Evolutionary conservation across 2,888 invertebrate species (phyloP).

Genomic region (Lucinisca nassula): DNA sequence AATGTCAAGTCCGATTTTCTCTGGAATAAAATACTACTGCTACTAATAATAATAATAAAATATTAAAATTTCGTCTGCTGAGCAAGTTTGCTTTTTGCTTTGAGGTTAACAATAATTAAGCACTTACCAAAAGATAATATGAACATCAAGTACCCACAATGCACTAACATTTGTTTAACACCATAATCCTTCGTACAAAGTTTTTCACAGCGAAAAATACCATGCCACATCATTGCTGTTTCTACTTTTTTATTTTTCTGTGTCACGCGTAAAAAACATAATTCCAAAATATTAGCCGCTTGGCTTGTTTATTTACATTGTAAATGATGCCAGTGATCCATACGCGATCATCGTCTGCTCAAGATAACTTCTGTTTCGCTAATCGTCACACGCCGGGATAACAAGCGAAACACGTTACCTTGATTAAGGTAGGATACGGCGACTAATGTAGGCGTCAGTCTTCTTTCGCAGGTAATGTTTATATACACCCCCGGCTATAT

Average conservation of each 20-base stretch:
- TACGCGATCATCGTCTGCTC: background rate
- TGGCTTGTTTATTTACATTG: conserved; percentile 9
- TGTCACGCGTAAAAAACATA: conserved; percentile 10
- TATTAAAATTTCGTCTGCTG: no score
- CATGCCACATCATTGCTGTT: background rate
- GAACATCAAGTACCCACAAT: background rate
- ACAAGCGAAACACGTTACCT: background rate
- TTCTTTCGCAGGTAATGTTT: no score
- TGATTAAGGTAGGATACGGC: background rate
- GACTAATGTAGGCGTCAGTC: background rate
- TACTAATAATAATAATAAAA: no score
- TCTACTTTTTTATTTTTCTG: conserved; percentile 1
- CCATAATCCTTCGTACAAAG: background rate
- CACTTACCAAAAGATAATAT: background rate
- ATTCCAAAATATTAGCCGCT: conserved; percentile 9
- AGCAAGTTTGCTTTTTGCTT: no score
- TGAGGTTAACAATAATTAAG: no score
- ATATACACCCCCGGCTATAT: no score
- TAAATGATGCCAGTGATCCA: background rate
- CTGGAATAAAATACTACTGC: no score
- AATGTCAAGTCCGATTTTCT: no score
- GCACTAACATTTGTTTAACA: background rate
- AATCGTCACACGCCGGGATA: conserved; percentile 7
- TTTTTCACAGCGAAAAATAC: background rate
- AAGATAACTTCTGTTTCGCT: conserved; percentile 8